These are phyloP conservation scores for Trichomycterus rosablanca DNA, from an alignment of 2,113 vertebrate species.

Conservation along the genomic window DNA sequence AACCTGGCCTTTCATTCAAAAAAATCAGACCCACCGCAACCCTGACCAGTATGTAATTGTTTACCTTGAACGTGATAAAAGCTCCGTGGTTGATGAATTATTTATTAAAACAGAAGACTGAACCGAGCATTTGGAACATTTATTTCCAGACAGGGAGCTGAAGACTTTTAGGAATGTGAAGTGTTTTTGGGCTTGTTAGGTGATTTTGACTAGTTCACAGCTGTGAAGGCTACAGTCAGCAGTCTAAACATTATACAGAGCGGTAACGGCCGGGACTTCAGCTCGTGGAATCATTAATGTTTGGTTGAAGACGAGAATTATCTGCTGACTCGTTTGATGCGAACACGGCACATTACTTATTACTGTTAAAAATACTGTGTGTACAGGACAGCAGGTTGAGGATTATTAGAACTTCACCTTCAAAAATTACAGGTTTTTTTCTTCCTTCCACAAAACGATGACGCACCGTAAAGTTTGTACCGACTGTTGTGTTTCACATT, in stretches of 20 bases:
- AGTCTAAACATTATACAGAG: conserved; percentile 5
- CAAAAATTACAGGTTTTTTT: neutral
- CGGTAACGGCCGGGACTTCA: neutral
- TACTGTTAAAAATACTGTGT: neutral
- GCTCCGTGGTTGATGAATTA: neutral
- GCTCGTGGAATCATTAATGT: neutral
- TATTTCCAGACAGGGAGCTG: conserved; percentile 17
- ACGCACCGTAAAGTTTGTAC: neutral
- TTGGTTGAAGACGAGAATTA: neutral
- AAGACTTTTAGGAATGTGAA: conserved; percentile 36
- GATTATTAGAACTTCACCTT: neutral
- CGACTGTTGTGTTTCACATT: neutral
- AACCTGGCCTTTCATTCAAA: no score
- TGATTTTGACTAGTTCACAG: conserved; percentile 50
- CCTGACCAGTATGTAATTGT: no score
- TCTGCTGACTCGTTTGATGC: neutral
- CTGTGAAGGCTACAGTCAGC: conserved; percentile 33
- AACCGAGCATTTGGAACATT: neutral
- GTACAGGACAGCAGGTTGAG: neutral
- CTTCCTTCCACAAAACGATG: neutral
- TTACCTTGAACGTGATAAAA: neutral
- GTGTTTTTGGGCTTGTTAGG: conserved; percentile 41
- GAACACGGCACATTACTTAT: no score
- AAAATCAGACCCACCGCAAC: no score
- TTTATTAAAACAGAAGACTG: neutral